phyloP scores from a whole-genome alignment of 2,797 vertebrate species.

The Periparus ater region DNA sequence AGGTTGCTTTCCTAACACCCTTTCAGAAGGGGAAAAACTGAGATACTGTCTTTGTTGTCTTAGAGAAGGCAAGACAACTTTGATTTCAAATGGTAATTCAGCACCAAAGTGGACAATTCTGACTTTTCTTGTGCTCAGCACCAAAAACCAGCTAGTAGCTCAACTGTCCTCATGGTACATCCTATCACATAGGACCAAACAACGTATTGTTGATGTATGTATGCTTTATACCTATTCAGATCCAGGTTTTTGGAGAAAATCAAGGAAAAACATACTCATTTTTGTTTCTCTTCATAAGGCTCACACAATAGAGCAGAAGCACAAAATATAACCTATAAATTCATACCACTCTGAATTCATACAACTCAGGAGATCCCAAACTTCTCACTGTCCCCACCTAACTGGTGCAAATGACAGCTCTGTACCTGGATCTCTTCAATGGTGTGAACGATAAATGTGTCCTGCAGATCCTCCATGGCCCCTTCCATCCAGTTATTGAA shows the following conservation, averaged over 20 bases:
- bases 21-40: not conserved
- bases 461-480: conserved; percentile 98
- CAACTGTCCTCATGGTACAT: not conserved
- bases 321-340: not conserved
- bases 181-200: not conserved
- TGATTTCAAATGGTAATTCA: not conserved
- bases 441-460: conserved; percentile 97
- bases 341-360: not conserved
- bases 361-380: not conserved
- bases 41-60: not conserved
- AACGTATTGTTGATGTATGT: not conserved
- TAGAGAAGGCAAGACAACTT: not conserved
- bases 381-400: not conserved
- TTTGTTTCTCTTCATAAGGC: not conserved
- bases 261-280: not conserved
- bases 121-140: not conserved
- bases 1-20: not conserved
- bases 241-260: not conserved
- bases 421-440: conserved; percentile 97
- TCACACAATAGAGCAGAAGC: not conserved
- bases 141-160: not conserved
- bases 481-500: conserved; percentile 99
- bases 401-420: not conserved
- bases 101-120: not conserved
- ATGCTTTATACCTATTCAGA: not conserved